Conservation (phyloP, 1,140 invertebrate genomes). For the Nephila pilipes region DNA sequence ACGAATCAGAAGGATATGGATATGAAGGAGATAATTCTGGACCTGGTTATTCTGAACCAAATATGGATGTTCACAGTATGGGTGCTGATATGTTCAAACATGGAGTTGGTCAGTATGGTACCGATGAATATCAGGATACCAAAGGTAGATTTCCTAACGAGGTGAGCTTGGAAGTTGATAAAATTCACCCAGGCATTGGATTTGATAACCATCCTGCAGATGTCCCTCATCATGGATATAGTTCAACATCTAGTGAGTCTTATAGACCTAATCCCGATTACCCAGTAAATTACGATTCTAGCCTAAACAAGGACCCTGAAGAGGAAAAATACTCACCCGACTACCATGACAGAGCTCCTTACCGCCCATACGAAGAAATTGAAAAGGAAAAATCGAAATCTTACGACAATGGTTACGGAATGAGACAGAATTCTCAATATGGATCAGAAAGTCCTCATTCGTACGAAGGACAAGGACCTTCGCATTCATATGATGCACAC, state of each 20-base stretch:
- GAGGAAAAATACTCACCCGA: not conserved
- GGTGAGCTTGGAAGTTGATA: slow-evolving; percentile 29
- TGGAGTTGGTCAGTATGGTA: slow-evolving; percentile 53
- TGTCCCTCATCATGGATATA: not conserved
- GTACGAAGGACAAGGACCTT: not conserved
- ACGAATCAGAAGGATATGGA: not conserved
- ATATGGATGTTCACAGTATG: not conserved
- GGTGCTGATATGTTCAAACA: slow-evolving; percentile 56
- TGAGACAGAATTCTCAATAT: not conserved
- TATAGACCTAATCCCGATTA: not conserved
- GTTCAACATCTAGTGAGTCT: not conserved
- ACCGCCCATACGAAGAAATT: slow-evolving; percentile 26
- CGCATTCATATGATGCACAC: not conserved
- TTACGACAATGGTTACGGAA: not conserved
- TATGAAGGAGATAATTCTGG: not conserved
- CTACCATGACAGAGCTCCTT: slow-evolving; percentile 44
- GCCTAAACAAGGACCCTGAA: not conserved
- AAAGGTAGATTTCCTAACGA: slow-evolving; percentile 50
- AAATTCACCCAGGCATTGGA: not conserved
- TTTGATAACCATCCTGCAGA: not conserved
- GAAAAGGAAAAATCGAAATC: not conserved
- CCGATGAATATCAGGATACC: slow-evolving; percentile 50
- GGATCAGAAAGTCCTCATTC: not conserved
- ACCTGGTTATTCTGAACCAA: not conserved
- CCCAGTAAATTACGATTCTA: not conserved